These are phyloP conservation scores for Drosophila quasianomalipes DNA, from an alignment of 2,888 invertebrate genomes.

Conservation along the genomic window DNA sequence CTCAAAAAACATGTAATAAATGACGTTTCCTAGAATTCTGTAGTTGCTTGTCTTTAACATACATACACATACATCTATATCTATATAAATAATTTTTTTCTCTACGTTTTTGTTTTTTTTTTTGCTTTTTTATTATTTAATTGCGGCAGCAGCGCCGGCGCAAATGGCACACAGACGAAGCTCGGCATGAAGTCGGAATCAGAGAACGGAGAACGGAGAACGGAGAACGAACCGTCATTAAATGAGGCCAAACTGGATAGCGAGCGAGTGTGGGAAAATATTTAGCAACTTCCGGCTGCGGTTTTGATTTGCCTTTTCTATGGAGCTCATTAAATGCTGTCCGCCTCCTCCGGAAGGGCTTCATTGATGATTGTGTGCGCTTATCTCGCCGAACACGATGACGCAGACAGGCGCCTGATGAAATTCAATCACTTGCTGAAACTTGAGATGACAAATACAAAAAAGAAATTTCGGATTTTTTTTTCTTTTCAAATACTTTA, in stretches of 20 bases:
- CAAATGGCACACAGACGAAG: constrained; percentile 53
- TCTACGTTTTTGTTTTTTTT: constrained; percentile 61
- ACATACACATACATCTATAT: constrained; percentile 5
- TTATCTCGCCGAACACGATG: constrained; percentile 39
- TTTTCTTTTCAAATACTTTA: constrained; percentile 14
- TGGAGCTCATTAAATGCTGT: constrained; percentile 51
- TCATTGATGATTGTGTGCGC: constrained; percentile 46
- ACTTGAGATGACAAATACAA: constrained; percentile 29
- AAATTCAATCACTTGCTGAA: constrained; percentile 53
- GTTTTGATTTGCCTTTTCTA: constrained; percentile 59
- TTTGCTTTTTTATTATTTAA: constrained; percentile 74
- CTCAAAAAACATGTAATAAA: constrained; percentile 77
- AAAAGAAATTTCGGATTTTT: constrained; percentile 9
- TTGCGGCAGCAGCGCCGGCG: constrained; percentile 78
- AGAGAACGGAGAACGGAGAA: constrained; percentile 37
- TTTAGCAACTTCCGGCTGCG: constrained; percentile 82
- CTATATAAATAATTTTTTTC: constrained; percentile 33
- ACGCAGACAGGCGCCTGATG: constrained; percentile 37
- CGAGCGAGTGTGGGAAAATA: constrained; percentile 80
- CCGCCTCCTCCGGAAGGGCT: constrained; percentile 65
- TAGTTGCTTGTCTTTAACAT: constrained; percentile 40
- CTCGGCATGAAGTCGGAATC: constrained; percentile 39
- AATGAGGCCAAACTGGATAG: constrained; percentile 74
- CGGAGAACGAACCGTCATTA: constrained; percentile 58
- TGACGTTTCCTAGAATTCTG: constrained; percentile 76